phyloP scores from a whole-genome alignment of 2,113 vertebrate genomes.

The Ptilorrhoa leucosticta region DNA sequence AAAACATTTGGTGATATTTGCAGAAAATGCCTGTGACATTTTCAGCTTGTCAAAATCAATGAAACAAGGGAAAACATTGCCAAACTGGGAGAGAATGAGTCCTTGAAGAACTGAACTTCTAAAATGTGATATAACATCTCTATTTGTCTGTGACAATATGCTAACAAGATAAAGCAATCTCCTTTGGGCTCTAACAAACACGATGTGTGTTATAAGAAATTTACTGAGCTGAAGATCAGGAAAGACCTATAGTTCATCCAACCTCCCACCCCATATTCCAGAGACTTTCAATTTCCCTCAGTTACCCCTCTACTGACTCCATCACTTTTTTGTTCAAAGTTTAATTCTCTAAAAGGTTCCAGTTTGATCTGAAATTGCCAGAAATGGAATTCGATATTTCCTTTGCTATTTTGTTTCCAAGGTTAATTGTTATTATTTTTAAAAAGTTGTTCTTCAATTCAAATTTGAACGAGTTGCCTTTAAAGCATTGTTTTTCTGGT shows the following conservation, averaged over 20 bases:
- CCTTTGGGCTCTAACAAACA: not conserved
- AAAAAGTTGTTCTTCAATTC: not conserved
- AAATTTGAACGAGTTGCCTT: not conserved
- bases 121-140: not conserved
- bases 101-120: conserved; percentile 14
- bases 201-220: not conserved
- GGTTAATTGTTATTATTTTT: not conserved
- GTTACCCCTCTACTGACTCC: not conserved
- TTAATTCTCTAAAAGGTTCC: not conserved
- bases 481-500: not conserved
- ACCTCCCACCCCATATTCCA: not conserved
- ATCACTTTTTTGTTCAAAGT: not conserved
- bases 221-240: not conserved
- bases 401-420: not conserved
- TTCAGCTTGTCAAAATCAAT: conserved; percentile 50
- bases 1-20: conserved; percentile 53
- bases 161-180: not conserved
- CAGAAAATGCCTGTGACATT: conserved; percentile 41
- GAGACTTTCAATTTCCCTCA: not conserved
- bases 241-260: not conserved
- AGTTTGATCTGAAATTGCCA: not conserved
- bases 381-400: not conserved
- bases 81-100: not conserved
- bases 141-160: not conserved
- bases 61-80: conserved; percentile 11